Evolutionary conservation across 2,113 vertebrate genomes (phyloP), one percentile per base, ranked within the genome.

Genomic region (Poecile atricapillus): DNA sequence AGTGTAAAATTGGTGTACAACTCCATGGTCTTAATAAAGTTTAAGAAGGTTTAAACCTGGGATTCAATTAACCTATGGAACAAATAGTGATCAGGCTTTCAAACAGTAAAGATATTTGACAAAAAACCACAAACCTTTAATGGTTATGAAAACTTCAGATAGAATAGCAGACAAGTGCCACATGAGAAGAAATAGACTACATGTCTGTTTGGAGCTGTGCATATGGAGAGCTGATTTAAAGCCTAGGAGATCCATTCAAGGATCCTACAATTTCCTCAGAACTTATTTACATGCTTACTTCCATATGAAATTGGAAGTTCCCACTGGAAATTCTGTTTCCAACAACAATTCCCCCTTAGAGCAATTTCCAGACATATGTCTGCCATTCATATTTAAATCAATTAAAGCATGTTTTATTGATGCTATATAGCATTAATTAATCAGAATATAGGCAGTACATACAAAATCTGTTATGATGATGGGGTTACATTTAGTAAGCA

Each of bases 381-480:
- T 92, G 35, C 64, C 27, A 23, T 83, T 35, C 15, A 31, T 33
- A 22, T 77, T 83, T 83, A 81, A 96, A 90, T 92, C 64, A 83
- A 52, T 95, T 65, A 70, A 87, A 94, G 64, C 30, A 74, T 3
- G 2, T 30, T 87, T 91, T 87, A 89, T 87, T 94, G 83, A 81
- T 89, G 52, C 20, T 83, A n/a, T 50, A n/a, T 7, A 75, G 19
- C 35, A 49, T 59, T 76, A 90, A 94, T 89, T 91, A 89, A 91
- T 91, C 65, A 95, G 78, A 87, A 60, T 71, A 53, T 47, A 60
- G 31, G 7, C 28, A 76, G 25, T 37, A 69, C 53, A 15, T 65
- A 24, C 3, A 79, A 91, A 88, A 91, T 69, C 53, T 90, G 23
- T 83, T 91, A 44, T 22, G 14, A 27, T 71, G 87, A 56, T 60